Conservation (phyloP, 1,140 invertebrate species). For the Frieseomelitta varia region DNA sequence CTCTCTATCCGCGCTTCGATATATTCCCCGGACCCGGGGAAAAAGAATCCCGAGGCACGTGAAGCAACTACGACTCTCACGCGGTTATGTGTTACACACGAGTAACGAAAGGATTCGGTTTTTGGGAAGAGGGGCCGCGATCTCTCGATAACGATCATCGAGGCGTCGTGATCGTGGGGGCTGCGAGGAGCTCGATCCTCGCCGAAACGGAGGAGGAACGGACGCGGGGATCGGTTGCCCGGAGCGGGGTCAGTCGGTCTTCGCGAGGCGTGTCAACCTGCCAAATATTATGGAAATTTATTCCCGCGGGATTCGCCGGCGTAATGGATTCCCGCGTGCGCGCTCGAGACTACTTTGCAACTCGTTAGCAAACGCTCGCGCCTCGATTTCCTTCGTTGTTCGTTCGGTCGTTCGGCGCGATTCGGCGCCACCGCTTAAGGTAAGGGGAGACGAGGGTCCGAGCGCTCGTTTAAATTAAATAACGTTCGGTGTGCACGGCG, state of each 20-base stretch:
- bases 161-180: constrained; percentile 7
- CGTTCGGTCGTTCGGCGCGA: not conserved
- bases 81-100: not conserved
- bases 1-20: constrained; percentile 18
- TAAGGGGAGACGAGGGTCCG: not conserved
- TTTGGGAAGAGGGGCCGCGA: constrained; percentile 7
- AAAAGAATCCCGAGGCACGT: not conserved
- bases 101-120: constrained; percentile 9
- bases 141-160: constrained; percentile 46
- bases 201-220: constrained; percentile 17
- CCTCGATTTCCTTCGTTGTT: not conserved
- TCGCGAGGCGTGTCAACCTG: constrained; percentile 75
- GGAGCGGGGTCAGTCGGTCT: constrained; percentile 64
- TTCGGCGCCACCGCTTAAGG: not conserved
- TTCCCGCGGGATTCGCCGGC: constrained; percentile 64
- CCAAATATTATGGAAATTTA: constrained; percentile 79
- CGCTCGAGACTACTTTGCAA: constrained; percentile 46
- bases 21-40: not conserved
- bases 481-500: constrained; percentile 6
- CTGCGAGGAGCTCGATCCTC: not conserved
- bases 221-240: constrained; percentile 55
- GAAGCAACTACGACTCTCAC: constrained; percentile 2
- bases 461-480: constrained; percentile 20
- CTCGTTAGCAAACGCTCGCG: constrained; percentile 57
- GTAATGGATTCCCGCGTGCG: constrained; percentile 72